Evolutionary conservation across 2,797 vertebrate species (phyloP).

Genomic region (Semotilus atromaculatus): DNA sequence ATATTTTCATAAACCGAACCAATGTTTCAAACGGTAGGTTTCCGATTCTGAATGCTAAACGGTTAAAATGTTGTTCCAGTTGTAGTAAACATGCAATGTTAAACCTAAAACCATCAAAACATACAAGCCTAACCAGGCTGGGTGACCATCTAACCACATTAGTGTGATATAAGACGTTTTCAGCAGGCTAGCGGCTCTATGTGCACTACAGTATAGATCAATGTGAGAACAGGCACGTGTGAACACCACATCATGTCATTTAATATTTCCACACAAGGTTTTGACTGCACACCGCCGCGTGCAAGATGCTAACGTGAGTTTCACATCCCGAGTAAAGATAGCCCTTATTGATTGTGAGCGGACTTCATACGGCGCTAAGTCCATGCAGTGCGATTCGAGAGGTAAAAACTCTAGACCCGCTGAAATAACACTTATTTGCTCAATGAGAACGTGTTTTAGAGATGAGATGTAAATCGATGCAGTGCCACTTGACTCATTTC

Average conservation of each 20-base stretch:
- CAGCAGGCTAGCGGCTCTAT: not conserved
- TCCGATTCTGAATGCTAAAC: not conserved
- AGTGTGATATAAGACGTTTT: not conserved
- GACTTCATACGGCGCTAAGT: not conserved
- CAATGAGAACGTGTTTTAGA: conserved; percentile 88
- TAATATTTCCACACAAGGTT: conserved; percentile 1
- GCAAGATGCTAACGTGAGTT: not conserved
- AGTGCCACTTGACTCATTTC: conserved; percentile 75
- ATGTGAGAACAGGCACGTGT: not conserved
- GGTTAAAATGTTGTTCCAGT: not conserved
- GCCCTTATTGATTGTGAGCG: conserved; percentile 12
- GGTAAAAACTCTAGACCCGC: conserved; percentile 67
- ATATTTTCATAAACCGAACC: not conserved
- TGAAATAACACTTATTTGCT: conserved; percentile 88
- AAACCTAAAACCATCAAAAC: not conserved
- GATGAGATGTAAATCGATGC: conserved; percentile 88
- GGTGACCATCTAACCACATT: not conserved
- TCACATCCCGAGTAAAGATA: not conserved
- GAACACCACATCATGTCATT: not conserved
- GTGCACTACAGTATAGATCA: not conserved
- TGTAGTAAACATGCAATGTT: not conserved
- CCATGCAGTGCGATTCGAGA: not conserved
- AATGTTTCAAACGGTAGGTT: not conserved
- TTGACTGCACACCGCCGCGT: not conserved
- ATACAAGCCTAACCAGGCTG: not conserved